These are phyloP conservation scores for Leguminivora glycinivorella DNA, from an alignment of 1,140 invertebrate genomes.

Conservation along the genomic window DNA sequence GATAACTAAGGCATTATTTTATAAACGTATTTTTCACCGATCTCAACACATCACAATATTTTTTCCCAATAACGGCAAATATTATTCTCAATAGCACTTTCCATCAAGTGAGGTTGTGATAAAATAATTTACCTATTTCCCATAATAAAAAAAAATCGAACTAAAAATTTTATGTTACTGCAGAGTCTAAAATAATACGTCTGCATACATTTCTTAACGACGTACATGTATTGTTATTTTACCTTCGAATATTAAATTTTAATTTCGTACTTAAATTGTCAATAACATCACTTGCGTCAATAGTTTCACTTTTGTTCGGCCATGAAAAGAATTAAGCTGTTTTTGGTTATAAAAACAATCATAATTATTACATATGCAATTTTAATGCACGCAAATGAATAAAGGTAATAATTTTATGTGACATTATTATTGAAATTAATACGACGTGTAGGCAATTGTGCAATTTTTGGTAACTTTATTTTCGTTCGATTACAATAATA, in stretches of 20 bases:
- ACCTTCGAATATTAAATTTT: not conserved
- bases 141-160: too few species aligned
- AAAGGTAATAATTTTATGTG: not conserved
- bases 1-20: too few species aligned
- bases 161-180: not conserved
- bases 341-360: not conserved
- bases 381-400: not conserved
- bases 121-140: too few species aligned
- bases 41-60: too few species aligned
- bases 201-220: not conserved
- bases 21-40: too few species aligned
- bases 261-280: not conserved
- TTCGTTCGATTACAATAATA: too few species aligned
- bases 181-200: not conserved
- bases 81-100: too few species aligned
- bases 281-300: conserved; percentile 3
- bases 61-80: too few species aligned
- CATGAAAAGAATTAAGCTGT: not conserved
- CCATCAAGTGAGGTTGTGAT: too few species aligned
- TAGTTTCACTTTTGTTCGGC: not conserved
- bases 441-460: not conserved
- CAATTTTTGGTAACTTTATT: too few species aligned
- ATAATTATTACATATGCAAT: not conserved
- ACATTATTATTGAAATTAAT: not conserved
- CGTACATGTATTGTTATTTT: not conserved